A percentile compares a stretch with the other conserved stretches of the same genome.
Evolutionary conservation across 2,797 vertebrate species (phyloP).

Genomic region (Halcyon badia): DNA sequence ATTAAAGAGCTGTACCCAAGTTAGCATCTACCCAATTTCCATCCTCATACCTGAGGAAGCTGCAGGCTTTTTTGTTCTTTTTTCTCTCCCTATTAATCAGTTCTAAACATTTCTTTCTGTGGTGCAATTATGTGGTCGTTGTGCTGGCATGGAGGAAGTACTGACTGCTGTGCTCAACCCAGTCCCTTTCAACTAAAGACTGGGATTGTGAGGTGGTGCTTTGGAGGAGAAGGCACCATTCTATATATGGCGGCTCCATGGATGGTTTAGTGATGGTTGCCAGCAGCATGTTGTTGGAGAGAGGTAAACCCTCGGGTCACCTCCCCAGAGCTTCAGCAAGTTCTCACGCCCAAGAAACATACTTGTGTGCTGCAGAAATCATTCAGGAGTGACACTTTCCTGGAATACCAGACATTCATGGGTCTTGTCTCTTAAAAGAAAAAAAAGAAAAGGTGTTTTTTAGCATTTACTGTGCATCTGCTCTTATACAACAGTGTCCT

Average conservation of each 20-base stretch:
- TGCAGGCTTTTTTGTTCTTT: neutral
- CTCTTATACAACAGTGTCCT: conserved; percentile 31
- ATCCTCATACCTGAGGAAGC: neutral
- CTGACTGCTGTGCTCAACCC: neutral
- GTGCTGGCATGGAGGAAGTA: neutral
- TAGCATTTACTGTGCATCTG: conserved; percentile 17
- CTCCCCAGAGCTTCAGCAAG: neutral
- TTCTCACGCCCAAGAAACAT: neutral
- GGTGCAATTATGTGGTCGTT: neutral
- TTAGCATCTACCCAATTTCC: neutral
- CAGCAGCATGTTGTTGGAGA: neutral
- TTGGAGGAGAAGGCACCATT: neutral
- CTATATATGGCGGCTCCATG: neutral
- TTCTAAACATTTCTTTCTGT: neutral
- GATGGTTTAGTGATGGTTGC: neutral
- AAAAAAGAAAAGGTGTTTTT: neutral
- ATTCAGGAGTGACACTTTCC: neutral
- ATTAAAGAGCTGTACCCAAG: conserved; percentile 8
- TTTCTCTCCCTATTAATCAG: neutral
- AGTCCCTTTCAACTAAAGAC: neutral
- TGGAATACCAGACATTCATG: neutral
- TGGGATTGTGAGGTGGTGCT: neutral
- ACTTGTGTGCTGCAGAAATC: neutral
- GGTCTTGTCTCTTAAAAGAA: neutral
- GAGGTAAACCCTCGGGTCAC: neutral